Conservation (phyloP, 2,113 vertebrate species). For the Protomyctophum bolini region DNA sequence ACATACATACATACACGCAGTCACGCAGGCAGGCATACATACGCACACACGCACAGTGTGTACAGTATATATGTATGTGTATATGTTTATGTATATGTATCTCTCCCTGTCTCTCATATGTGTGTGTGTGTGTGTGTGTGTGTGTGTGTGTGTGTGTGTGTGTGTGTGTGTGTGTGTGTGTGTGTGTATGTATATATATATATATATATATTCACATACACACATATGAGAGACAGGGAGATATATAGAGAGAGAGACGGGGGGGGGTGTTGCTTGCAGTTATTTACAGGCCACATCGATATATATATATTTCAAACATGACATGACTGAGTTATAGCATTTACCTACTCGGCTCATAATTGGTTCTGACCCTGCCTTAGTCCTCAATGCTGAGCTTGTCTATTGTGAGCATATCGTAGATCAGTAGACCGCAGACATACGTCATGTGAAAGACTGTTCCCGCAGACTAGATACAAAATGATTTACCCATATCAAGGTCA, state of each 20-base stretch:
- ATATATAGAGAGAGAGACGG: not conserved
- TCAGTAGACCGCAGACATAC: not conserved
- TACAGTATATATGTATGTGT: too few relatives aligned
- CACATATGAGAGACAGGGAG: too few relatives aligned
- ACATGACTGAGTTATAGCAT: not conserved
- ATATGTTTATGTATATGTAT: too few relatives aligned
- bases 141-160: too few relatives aligned
- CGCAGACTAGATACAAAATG: constrained; percentile 7
- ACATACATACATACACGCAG: too few relatives aligned
- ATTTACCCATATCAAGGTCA: not conserved
- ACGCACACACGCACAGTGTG: too few relatives aligned
- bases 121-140: too few relatives aligned
- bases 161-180: too few relatives aligned
- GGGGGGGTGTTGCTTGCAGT: not conserved
- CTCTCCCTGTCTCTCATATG: too few relatives aligned
- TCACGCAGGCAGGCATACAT: too few relatives aligned
- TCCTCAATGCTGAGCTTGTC: constrained; percentile 2
- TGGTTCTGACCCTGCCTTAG: not conserved
- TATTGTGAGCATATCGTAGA: constrained; percentile 23
- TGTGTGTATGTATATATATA: too few relatives aligned
- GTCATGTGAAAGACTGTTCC: constrained; percentile 11
- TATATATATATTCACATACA: too few relatives aligned
- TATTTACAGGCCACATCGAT: not conserved
- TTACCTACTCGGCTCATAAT: not conserved
- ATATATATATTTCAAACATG: constrained; percentile 4